Percentiles rank a stretch among this genome's conserved stretches.
These are phyloP conservation scores for Lycodopsis pacificus DNA, from an alignment of 2,797 vertebrate species.

Conservation along the genomic window DNA sequence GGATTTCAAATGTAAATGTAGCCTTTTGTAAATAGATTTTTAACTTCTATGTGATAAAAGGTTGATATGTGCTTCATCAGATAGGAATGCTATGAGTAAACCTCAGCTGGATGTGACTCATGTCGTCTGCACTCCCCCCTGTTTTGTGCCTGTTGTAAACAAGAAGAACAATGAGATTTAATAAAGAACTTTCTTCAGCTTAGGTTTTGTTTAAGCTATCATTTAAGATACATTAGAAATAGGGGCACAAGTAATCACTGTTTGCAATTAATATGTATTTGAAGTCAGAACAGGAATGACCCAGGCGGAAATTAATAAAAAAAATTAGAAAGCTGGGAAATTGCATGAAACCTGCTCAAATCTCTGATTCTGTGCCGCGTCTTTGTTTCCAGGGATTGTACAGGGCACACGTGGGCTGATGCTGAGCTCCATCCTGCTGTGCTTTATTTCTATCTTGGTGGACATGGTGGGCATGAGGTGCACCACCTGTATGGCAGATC, in stretches of 20 bases:
- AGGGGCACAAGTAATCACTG: background rate
- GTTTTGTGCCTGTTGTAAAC: slow-evolving; percentile 9
- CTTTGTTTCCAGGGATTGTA: slow-evolving; percentile 81
- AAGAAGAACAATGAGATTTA: background rate
- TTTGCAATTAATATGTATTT: background rate
- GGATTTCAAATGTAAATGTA: background rate
- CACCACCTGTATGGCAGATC: slow-evolving; percentile 90
- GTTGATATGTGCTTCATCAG: background rate
- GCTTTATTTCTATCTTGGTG: slow-evolving; percentile 83
- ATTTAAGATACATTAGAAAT: background rate
- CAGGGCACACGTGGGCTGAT: slow-evolving; percentile 93
- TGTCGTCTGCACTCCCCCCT: background rate
- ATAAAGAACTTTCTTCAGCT: background rate
- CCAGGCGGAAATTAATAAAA: background rate
- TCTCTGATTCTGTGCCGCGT: background rate
- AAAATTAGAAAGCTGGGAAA: background rate
- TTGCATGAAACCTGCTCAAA: background rate
- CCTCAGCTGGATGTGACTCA: slow-evolving; percentile 15
- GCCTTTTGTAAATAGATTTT: background rate
- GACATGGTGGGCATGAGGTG: slow-evolving; percentile 91
- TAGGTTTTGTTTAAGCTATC: background rate
- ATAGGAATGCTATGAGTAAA: background rate
- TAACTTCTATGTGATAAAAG: background rate
- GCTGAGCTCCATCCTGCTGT: slow-evolving; percentile 86
- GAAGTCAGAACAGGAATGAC: background rate